Conservation (phyloP, 2,888 invertebrate species). For the Lacanobia wlatinum region DNA sequence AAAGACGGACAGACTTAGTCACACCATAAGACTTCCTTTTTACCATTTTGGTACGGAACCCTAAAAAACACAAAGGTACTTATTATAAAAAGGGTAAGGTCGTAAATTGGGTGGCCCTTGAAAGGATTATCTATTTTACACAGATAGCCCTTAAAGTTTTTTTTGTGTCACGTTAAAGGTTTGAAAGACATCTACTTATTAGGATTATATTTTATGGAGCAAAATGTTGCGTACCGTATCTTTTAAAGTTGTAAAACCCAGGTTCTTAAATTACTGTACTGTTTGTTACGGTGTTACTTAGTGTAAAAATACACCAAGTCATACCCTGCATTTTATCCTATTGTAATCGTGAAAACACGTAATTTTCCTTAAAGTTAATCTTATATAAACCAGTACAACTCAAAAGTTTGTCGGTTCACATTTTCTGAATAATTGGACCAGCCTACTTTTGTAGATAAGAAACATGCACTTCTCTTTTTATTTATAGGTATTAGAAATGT, state of each 20-base stretch:
- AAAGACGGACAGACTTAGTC: too few species aligned
- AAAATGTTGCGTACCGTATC: background rate
- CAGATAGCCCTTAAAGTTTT: constrained; percentile 41
- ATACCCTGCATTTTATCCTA: too few species aligned
- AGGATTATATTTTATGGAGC: background rate
- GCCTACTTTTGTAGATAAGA: constrained; percentile 24
- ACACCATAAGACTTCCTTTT: too few species aligned
- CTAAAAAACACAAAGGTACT: constrained; percentile 27
- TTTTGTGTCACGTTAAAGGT: constrained; percentile 34
- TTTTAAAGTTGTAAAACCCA: background rate
- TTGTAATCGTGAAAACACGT: background rate
- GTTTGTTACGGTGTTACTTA: too few species aligned
- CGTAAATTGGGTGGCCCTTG: constrained; percentile 37
- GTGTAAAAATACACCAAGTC: too few species aligned
- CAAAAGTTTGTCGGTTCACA: constrained; percentile 8
- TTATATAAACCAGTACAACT: background rate
- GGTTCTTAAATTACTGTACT: background rate
- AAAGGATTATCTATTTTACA: constrained; percentile 41
- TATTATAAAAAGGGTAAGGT: constrained; percentile 44
- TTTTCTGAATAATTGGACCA: constrained; percentile 11
- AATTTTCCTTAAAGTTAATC: background rate
- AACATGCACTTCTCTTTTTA: constrained; percentile 28
- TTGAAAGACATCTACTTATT: too few species aligned
- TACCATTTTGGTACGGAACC: too few species aligned
- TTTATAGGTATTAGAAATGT: constrained; percentile 20